Evolutionary conservation across 2,113 vertebrate species (phyloP).

Genomic region (Cathartes aura): DNA sequence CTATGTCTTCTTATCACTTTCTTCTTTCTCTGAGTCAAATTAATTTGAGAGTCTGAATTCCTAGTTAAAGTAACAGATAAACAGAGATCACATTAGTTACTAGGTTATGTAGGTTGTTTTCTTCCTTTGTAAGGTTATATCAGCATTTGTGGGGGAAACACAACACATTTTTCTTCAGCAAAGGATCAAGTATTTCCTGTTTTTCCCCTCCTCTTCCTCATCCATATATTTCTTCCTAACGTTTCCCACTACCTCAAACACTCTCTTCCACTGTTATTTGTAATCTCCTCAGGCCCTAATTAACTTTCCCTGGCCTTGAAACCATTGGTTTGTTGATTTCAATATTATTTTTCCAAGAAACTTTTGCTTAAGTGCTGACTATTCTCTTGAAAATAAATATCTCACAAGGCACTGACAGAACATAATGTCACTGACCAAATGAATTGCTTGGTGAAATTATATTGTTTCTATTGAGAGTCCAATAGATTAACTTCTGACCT

Average conservation of each 20-base stretch:
- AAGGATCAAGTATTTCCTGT: not conserved
- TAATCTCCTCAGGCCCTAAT: not conserved
- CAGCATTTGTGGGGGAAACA: not conserved
- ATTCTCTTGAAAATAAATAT: not conserved
- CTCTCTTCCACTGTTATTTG: not conserved
- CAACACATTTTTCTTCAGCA: not conserved
- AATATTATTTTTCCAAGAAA: not conserved
- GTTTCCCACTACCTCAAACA: not conserved
- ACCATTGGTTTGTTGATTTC: not conserved
- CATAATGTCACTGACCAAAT: not conserved
- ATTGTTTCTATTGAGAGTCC: not conserved
- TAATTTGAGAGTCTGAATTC: not conserved
- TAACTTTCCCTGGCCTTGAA: not conserved
- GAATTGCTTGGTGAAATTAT: not conserved
- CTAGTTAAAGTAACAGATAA: not conserved
- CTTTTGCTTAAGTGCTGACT: not conserved
- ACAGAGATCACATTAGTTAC: not conserved
- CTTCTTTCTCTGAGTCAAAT: not conserved
- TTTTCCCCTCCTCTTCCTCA: not conserved
- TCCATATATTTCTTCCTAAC: not conserved
- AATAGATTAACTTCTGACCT: not conserved
- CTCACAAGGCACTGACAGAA: not conserved
- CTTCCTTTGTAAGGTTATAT: not conserved
- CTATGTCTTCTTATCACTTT: not conserved
- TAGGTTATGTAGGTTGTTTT: not conserved